A percentile compares a stretch with the other conserved stretches of the same genome.
phyloP scores from a whole-genome alignment of 2,888 invertebrate species.

The Nomada hirtipes region DNA sequence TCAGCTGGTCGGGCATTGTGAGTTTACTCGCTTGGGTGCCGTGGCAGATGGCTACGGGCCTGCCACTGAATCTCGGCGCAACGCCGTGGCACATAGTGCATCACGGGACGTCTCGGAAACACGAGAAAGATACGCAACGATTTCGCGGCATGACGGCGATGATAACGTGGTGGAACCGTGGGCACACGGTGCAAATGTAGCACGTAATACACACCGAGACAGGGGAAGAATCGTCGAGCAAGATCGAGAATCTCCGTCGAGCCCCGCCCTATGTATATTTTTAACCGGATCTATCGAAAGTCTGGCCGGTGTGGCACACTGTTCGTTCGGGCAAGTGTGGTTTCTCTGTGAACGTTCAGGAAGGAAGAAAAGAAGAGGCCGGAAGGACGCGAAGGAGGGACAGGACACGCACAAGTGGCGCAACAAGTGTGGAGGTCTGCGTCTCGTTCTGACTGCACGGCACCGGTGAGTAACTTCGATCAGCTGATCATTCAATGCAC shows the following conservation, averaged over 20 bases:
- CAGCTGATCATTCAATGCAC: constrained; percentile 41
- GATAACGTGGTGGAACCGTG: constrained; percentile 1
- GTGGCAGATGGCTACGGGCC: background rate
- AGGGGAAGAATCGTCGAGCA: constrained; percentile 33
- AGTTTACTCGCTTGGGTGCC: background rate
- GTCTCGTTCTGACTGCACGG: background rate
- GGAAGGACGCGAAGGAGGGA: background rate
- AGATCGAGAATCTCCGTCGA: constrained; percentile 46
- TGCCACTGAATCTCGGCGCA: constrained; percentile 29
- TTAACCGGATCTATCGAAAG: constrained; percentile 54
- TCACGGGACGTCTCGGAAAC: constrained; percentile 11
- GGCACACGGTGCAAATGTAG: background rate
- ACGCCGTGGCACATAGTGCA: constrained; percentile 9
- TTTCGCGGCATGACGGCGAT: constrained; percentile 14
- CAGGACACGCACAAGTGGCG: constrained; percentile 11
- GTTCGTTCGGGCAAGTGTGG: constrained; percentile 6
- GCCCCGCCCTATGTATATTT: constrained; percentile 65
- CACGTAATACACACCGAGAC: constrained; percentile 11
- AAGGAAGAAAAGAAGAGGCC: background rate
- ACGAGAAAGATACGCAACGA: constrained; percentile 15
- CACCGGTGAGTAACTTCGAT: constrained; percentile 40
- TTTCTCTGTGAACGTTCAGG: background rate
- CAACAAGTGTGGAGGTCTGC: constrained; percentile 47
- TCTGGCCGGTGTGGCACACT: constrained; percentile 9
- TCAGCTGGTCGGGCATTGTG: background rate